Percentiles rank a stretch among this genome's conserved stretches.
Conservation (phyloP, 2,888 invertebrate species). For the Byasa hedistus region DNA sequence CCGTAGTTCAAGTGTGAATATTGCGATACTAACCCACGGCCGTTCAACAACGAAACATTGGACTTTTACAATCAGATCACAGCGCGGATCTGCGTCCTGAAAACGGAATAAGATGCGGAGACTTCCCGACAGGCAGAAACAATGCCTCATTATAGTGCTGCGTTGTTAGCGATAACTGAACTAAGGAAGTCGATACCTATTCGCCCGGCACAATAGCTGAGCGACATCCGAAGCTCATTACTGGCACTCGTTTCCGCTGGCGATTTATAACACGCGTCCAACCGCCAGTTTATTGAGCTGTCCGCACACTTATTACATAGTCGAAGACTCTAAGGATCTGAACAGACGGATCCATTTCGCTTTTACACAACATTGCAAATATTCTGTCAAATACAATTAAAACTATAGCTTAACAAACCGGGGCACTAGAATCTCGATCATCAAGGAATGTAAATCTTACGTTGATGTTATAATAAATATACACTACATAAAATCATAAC, state of each 20-base stretch:
- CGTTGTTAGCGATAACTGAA: conserved; percentile 65
- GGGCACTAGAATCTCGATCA: not conserved
- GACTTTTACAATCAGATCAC: conserved; percentile 54
- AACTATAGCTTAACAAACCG: not conserved
- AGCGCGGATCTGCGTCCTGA: conserved; percentile 53
- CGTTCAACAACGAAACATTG: conserved; percentile 15
- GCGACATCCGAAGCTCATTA: conserved; percentile 80
- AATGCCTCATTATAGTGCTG: conserved; percentile 71
- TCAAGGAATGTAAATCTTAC: not conserved
- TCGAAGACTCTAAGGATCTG: conserved; percentile 21
- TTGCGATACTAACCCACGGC: not conserved
- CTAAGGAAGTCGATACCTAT: conserved; percentile 79
- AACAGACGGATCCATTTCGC: conserved; percentile 8
- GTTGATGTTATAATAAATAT: not conserved
- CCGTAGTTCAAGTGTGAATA: conserved; percentile 4
- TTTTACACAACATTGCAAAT: conserved; percentile 6
- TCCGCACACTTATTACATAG: conserved; percentile 44
- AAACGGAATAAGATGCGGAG: conserved; percentile 63
- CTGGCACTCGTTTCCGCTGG: conserved; percentile 74
- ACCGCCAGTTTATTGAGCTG: conserved; percentile 57
- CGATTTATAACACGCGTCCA: conserved; percentile 66
- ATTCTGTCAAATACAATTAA: not conserved
- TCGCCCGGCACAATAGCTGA: conserved; percentile 78
- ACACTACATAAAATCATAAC: not conserved
- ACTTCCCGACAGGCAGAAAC: conserved; percentile 56